These are phyloP conservation scores for Nothura maculosa DNA, from an alignment of 2,797 vertebrate genomes.

Conservation along the genomic window DNA sequence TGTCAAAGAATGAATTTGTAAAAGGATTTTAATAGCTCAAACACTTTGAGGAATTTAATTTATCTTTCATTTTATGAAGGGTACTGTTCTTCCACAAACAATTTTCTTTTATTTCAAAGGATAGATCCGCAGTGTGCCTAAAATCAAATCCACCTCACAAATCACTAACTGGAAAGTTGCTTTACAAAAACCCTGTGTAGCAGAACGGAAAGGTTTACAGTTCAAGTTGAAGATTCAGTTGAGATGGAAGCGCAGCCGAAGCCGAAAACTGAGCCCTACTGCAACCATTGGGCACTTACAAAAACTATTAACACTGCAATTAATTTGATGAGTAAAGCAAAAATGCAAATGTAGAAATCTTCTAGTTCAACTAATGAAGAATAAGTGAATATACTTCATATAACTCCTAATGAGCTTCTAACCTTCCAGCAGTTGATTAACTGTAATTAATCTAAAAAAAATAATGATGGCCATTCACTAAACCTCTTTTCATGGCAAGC, in stretches of 20 bases:
- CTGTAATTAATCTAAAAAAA: not conserved
- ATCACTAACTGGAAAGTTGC: not conserved
- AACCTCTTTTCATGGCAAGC: not conserved
- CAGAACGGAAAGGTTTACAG: not conserved
- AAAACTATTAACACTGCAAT: not conserved
- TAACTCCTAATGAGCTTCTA: constrained; percentile 34
- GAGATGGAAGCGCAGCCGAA: accelerated
- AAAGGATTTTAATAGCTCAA: not conserved
- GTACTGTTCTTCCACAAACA: not conserved
- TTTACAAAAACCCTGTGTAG: not conserved
- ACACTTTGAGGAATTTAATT: not conserved
- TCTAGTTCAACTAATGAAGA: not conserved
- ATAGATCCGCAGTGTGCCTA: not conserved
- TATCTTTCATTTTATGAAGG: not conserved
- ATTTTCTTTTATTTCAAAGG: not conserved
- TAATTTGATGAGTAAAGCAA: not conserved
- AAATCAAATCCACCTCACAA: not conserved
- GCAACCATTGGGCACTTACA: accelerated
- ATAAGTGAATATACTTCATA: not conserved
- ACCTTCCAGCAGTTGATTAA: not conserved
- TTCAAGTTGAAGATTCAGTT: not conserved
- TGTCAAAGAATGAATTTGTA: not conserved
- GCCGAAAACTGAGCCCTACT: not conserved
- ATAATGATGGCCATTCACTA: not conserved
- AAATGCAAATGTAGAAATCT: not conserved